Conservation (phyloP, 2,888 invertebrate species). For the Trachelus iudaicus region DNA sequence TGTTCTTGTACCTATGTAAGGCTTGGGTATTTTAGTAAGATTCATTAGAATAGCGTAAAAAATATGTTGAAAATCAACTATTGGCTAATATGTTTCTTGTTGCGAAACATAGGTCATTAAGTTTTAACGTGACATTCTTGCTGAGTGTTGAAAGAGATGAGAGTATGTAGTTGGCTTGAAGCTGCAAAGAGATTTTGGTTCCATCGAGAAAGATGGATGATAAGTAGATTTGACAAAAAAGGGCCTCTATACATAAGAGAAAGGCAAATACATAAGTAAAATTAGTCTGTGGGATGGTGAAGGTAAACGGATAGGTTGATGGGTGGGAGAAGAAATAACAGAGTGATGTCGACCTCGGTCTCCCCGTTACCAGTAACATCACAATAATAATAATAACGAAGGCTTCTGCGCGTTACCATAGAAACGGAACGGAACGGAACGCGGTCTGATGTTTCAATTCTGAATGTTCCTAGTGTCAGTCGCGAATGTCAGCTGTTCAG, state of each 20-base stretch:
- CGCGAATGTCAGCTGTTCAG: conserved; percentile 45
- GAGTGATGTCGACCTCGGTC: background rate
- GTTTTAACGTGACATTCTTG: background rate
- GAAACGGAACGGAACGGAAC: conserved; percentile 34
- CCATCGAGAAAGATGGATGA: background rate
- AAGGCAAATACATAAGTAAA: background rate
- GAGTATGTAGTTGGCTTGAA: background rate
- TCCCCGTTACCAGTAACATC: background rate
- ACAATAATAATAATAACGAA: conserved; percentile 4
- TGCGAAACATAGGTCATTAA: background rate
- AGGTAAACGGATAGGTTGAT: background rate
- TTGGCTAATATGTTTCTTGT: background rate
- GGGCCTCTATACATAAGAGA: background rate
- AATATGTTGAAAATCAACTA: background rate
- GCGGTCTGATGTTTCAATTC: conserved; percentile 37
- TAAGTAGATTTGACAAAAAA: background rate
- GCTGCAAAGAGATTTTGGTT: background rate
- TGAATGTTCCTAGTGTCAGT: conserved; percentile 34
- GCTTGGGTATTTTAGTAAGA: background rate
- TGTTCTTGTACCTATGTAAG: background rate
- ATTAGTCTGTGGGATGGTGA: background rate
- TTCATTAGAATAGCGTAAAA: background rate
- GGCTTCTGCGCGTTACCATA: conserved; percentile 25
- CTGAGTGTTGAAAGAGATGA: background rate
- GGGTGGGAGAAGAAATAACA: conserved; percentile 3